Base-by-base conservation (phyloP, 2,888 invertebrate genomes). In the Caenorhabditis afra region DNA sequence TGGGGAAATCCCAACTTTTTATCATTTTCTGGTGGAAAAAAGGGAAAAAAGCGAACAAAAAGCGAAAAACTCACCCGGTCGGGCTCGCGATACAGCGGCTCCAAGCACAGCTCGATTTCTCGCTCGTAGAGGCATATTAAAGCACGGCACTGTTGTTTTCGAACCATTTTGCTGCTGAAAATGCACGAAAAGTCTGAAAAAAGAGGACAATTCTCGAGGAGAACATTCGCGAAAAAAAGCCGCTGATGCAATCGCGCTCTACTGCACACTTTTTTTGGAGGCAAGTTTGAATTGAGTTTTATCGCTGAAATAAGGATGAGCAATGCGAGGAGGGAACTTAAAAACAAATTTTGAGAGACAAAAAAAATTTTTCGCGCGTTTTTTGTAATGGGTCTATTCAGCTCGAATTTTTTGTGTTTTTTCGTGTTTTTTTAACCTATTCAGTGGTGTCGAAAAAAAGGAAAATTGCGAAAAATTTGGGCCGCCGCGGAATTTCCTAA, bases 51-150 rank as follows among this genome's bases (percentile, higher is more conserved):
- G n/a, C n/a, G n/a, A n/a, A n/a, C n/a, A n/a, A n/a, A n/a, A n/a
- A n/a, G n/a, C n/a, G n/a, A n/a, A n/a, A 47, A 14, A 23, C 62
- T 50, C 23, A 76, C 66, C 47, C 52, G 71, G 1, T 35, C 59
- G 11, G 61, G 78, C 4, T 78, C 67, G 12, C 62, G 49, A 39
- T 44, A 57, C 3, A 78, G 29, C 18, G 23, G 39, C 22, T 78
- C 71, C 14, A 78, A n/a, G 44, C 53, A 44, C 20, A 44, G 22
- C 1, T 29, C 49, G 2, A 78, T 78, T 50, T 78, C 78, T 7
- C 20, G 11, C 2, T 52, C 52, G 57, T 77, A 77, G 14, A 77
- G 59, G 12, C 22, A 8, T 0, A 77, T 22, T 0, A 77, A 47
- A 7, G 77, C 64, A 8, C 29, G 18, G 35, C 64, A 49, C 29